Evolutionary conservation across 2,113 vertebrate genomes (phyloP), one percentile per base, ranked within the genome.

Genomic region (Micromys minutus): DNA sequence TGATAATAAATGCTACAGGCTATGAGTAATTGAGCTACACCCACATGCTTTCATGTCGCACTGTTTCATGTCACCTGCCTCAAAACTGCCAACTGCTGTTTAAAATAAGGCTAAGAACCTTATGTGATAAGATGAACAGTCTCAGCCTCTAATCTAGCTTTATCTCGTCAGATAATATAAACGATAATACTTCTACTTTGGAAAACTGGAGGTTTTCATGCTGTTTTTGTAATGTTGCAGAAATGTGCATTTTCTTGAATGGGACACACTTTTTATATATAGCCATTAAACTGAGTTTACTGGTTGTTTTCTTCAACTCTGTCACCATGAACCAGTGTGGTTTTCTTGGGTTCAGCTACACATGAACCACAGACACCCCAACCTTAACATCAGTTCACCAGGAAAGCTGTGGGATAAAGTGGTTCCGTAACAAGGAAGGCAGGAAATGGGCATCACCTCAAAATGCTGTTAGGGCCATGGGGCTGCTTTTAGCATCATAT

Each of bases 61-160:
- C 10, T 85, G 52, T 63, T 45, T 7, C n/a, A 34, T 22, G n/a
- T 59, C n/a, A 87, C 12, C 57, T 90, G 80, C 55, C 63, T 85
- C 45, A 92, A 89, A 92, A 61, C 15, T 75, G 42, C 57, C 89
- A 85, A 17, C 34, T 63, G 50, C 45, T 31, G 72, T 92, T 92
- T 75, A 94, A 77, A 61, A 61, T 63, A 55, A 63, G 52, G 19
- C 91, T 91, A 0, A 87, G 86, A 91, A 87, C 65, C 45, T 83
- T 21, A 87, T 17, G 1, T 36, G 22, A 55, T 36, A n/a, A 19
- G 22, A 55, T 45, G 13, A 26, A 7, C 75, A 84, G 84, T 76
- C 74, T 71, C 61, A 69, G 50, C 21, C 34, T n/a, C 57, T 80
- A 22, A 52, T 59, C 39, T 36, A 61, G 74, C 57, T 91, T 94